Evolutionary conservation across 2,888 invertebrate genomes (phyloP), one percentile per base, ranked within the genome.

Genomic region (Hoplodrina blanda): DNA sequence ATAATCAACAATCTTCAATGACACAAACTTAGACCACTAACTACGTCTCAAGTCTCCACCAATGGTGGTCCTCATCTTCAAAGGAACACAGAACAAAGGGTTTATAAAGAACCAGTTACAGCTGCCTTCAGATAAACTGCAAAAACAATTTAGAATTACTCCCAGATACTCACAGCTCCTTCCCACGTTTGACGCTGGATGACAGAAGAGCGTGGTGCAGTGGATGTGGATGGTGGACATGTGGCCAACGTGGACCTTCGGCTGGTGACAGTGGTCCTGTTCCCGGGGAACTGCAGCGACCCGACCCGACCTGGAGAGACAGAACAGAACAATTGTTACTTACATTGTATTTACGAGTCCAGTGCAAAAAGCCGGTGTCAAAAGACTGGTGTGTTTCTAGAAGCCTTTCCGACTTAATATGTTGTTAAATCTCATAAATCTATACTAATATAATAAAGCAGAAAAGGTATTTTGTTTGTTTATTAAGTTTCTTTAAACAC

Each of bases 161-260:
- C 33, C 57, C 54, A 77, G 80, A 78, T 88, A 95, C 95, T 95
- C 88, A 95, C 95, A 96, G 91, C 82, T 96, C 96, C 86, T 96
- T 96, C 73, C 95, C 95, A n/a, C 96, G 91, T 81, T 96, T 95
- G 54, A 96, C 96, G 82, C 94, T 95, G 60, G 95, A 94, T 0
- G 95, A 94, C 13, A 96, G 90, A 52, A 96, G 89, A n/a, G 96
- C 96, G 83, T 96, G 96, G 87, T 96, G 96, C 70, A 96, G 86
- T 3, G 95, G 96, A 62, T 96, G 96, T 0, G 96, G 91, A 85
- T 95, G 96, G 84, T 95, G 95, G 8, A 91, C 91, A 85, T 92
- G 95, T 20, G 92, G 94, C 96, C 93, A 96, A 60, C 93, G 94
- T 19, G 93, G 96, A 10, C 92, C 96, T 75, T 96, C 96, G 53